Percentiles rank a stretch among this genome's conserved stretches.
Evolutionary conservation across 2,888 invertebrate genomes (phyloP).

Genomic region (Mythimna albipuncta): DNA sequence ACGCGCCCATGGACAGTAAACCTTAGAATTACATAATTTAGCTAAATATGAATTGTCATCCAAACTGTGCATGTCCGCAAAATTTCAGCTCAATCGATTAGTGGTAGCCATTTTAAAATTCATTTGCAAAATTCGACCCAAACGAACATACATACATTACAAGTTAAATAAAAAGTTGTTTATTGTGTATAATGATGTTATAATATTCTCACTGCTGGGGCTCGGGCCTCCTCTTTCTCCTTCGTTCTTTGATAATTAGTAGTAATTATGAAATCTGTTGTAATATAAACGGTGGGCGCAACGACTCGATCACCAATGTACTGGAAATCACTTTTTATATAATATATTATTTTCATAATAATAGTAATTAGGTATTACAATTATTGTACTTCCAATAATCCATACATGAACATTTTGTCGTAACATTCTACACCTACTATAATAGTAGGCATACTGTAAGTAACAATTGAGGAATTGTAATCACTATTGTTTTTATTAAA

Average conservation of each 20-base stretch:
- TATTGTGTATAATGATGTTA: background rate
- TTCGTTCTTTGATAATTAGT: background rate
- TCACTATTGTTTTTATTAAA: conserved; percentile 82
- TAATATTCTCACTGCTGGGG: too few relatives aligned
- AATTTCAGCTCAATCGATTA: too few relatives aligned
- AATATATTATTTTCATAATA: conserved; percentile 58
- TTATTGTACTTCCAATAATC: conserved; percentile 67
- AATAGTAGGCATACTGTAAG: conserved; percentile 57
- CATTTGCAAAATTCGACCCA: too few relatives aligned
- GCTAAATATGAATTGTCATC: too few relatives aligned
- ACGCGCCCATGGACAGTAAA: too few relatives aligned
- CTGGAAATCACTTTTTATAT: conserved; percentile 54
- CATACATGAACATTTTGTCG: conserved; percentile 61
- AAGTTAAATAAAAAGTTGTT: conserved; percentile 6
- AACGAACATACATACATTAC: too few relatives aligned
- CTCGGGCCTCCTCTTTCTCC: too few relatives aligned
- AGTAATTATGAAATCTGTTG: conserved; percentile 17
- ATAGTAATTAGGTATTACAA: conserved; percentile 56
- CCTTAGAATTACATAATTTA: too few relatives aligned
- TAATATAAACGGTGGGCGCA: conserved; percentile 55
- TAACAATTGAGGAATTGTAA: conserved; percentile 84
- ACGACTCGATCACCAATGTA: conserved; percentile 43
- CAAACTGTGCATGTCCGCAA: too few relatives aligned
- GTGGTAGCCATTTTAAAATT: too few relatives aligned
- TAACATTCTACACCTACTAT: conserved; percentile 59